phyloP scores from a whole-genome alignment of 2,113 vertebrate genomes.

The Bombycilla garrulus region DNA sequence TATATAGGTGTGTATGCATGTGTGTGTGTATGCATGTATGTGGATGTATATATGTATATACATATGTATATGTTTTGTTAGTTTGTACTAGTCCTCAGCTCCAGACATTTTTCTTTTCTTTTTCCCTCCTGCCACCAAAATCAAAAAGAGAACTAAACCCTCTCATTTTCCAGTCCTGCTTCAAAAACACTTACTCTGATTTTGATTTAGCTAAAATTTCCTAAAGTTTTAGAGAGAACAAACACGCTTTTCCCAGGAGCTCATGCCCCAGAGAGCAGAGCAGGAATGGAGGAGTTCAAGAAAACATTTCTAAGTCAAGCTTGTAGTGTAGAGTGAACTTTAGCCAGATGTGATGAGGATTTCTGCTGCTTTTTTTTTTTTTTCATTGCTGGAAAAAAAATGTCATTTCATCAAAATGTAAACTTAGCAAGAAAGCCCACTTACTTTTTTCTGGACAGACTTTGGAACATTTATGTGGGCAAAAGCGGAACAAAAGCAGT shows the following conservation, averaged over 20 bases:
- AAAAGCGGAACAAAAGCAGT: not conserved
- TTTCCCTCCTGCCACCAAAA: not conserved
- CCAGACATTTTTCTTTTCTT: not conserved
- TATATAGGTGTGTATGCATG: rapidly evolving
- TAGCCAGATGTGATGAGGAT: not conserved
- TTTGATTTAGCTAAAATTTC: not conserved
- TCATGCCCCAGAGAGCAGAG: not conserved
- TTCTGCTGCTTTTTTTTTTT: not conserved
- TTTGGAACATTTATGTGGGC: not conserved
- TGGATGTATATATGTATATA: too few species aligned
- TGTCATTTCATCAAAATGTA: not conserved
- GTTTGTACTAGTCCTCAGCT: not conserved
- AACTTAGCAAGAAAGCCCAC: not conserved
- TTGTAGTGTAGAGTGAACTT: not conserved
- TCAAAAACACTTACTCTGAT: not conserved
- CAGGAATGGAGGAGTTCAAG: not conserved
- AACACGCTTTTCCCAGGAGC: not conserved
- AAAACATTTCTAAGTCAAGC: not conserved
- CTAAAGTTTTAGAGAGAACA: not conserved
- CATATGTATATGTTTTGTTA: not conserved
- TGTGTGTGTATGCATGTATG: rapidly evolving
- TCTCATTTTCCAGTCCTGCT: not conserved
- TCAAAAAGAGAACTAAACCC: not conserved
- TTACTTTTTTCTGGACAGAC: not conserved
- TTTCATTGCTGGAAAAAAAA: not conserved